These are phyloP conservation scores for Egretta garzetta DNA, from an alignment of 2,113 vertebrate species.

Conservation along the genomic window DNA sequence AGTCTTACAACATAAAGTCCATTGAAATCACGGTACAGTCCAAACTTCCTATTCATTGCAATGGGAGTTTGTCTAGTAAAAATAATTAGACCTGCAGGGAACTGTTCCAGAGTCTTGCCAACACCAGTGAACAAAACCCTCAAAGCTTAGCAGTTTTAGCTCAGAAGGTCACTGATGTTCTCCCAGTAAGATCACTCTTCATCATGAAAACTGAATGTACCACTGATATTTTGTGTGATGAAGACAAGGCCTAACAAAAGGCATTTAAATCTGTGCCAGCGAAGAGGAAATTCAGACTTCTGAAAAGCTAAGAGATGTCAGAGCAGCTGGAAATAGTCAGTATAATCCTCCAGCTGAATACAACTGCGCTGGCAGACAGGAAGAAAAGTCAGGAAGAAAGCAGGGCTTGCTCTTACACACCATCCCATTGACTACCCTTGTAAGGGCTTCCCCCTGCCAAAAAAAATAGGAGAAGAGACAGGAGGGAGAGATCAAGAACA, in stretches of 20 bases:
- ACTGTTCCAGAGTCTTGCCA: constrained; percentile 49
- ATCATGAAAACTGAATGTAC: constrained; percentile 39
- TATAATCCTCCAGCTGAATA: constrained; percentile 13
- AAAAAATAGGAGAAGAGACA: constrained; percentile 23
- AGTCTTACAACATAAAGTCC: background rate
- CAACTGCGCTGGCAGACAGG: constrained; percentile 26
- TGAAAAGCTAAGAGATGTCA: constrained; percentile 28
- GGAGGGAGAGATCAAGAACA: constrained; percentile 36
- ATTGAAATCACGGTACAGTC: background rate
- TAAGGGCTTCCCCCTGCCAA: constrained; percentile 1
- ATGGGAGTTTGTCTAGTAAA: constrained; percentile 42
- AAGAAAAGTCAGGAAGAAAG: constrained; percentile 50
- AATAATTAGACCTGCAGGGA: constrained; percentile 72
- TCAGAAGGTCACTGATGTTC: constrained; percentile 38
- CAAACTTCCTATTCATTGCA: constrained; percentile 33
- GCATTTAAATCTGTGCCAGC: constrained; percentile 3
- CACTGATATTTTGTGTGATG: constrained; percentile 13
- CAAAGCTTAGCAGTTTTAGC: constrained; percentile 64
- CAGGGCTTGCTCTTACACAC: constrained; percentile 4
- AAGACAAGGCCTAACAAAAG: constrained; percentile 45
- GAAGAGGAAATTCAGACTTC: constrained; percentile 17
- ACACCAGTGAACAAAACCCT: constrained; percentile 43
- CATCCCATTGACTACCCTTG: constrained; percentile 2
- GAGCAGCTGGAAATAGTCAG: constrained; percentile 45
- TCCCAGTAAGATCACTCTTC: constrained; percentile 30